Evolutionary conservation across 53 echinoderm and acorn worm species (phyloP).

Genomic region (Astropecten irregularis): DNA sequence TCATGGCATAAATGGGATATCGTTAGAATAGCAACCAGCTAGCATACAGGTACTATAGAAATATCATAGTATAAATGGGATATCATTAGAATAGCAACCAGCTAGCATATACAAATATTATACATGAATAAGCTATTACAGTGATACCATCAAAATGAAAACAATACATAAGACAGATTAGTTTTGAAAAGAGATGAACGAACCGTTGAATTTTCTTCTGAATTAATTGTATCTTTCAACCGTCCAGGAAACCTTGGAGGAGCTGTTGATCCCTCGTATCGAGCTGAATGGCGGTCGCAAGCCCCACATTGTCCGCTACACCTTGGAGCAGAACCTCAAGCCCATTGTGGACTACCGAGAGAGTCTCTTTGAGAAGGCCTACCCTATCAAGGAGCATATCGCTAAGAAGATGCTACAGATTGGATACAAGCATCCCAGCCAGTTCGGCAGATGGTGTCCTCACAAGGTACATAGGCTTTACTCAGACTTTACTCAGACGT

Average conservation of each 20-base stretch:
- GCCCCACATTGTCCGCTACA: slow-evolving; percentile 92
- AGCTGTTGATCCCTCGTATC: slow-evolving; percentile 92
- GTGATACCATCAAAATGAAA: no score
- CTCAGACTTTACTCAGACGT: no score
- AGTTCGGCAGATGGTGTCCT: slow-evolving; percentile 98
- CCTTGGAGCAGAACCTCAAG: slow-evolving; percentile 87
- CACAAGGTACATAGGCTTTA: slow-evolving; percentile 58
- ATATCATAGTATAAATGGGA: background rate
- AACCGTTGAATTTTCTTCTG: no score
- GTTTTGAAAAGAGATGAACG: no score
- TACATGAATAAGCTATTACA: no score
- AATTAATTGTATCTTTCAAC: no score
- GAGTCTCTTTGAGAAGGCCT: slow-evolving; percentile 98
- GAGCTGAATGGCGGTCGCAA: slow-evolving; percentile 98
- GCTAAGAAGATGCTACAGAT: slow-evolving; percentile 98
- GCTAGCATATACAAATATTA: slow-evolving; percentile 83
- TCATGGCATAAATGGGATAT: no score
- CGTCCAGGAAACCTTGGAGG: slow-evolving; percentile 86
- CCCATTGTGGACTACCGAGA: slow-evolving; percentile 86
- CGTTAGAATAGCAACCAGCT: slow-evolving; percentile 90
- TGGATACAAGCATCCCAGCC: slow-evolving; percentile 95
- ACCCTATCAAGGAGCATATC: slow-evolving; percentile 83
- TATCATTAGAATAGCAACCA: background rate
- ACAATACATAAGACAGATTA: no score
- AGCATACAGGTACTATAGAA: slow-evolving; percentile 90